Conservation (phyloP, 2,113 vertebrate genomes). For the Ceuthmochares aereus region DNA sequence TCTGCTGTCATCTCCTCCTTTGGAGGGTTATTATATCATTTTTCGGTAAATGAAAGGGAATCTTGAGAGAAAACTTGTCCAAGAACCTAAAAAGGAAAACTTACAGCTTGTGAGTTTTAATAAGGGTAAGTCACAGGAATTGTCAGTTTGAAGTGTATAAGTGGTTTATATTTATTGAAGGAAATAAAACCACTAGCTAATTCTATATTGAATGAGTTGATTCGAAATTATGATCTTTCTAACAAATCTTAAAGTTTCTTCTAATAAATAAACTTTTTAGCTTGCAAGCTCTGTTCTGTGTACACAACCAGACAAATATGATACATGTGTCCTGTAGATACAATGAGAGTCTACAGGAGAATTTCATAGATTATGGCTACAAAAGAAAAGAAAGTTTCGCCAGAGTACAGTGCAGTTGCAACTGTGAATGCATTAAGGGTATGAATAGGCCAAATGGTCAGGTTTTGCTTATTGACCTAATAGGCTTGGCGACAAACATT, state of each 20-base stretch:
- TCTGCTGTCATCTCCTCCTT: neutral
- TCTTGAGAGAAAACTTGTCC: neutral
- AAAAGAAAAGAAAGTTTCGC: neutral
- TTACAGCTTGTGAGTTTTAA: neutral
- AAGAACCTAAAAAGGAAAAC: neutral
- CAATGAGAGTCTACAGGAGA: fast-evolving
- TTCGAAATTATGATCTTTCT: neutral
- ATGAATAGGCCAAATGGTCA: neutral
- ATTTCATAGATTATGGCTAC: neutral
- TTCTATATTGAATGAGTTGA: neutral
- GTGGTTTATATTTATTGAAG: neutral
- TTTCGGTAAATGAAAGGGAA: neutral
- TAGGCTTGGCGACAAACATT: neutral
- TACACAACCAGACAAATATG: neutral
- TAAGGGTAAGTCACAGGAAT: neutral
- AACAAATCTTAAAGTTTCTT: neutral
- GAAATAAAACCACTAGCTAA: neutral
- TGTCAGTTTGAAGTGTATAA: neutral
- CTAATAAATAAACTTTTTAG: neutral
- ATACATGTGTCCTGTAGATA: neutral
- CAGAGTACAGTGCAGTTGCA: neutral
- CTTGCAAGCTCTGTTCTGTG: neutral
- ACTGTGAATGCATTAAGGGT: neutral
- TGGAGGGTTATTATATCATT: neutral
- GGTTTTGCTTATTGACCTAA: neutral